Percentiles rank a stretch among this genome's conserved stretches.
phyloP scores from a whole-genome alignment of 2,888 invertebrate genomes.

The Quadriops clusia region DNA sequence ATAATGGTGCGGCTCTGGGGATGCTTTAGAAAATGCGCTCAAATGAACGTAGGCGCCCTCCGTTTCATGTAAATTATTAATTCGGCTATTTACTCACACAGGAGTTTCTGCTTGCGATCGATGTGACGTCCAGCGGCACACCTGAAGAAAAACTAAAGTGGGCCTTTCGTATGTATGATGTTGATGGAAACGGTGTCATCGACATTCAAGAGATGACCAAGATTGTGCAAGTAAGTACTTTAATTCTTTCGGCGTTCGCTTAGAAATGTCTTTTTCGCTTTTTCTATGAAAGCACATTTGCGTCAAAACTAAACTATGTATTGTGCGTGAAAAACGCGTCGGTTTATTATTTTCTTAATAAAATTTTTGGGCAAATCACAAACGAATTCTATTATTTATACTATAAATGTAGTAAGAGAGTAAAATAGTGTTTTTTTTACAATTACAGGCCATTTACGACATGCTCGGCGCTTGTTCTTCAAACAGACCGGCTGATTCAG shows the following conservation, averaged over 20 bases:
- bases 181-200: slow-evolving; percentile 95
- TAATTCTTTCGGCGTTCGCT: slow-evolving; percentile 7
- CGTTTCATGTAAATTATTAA: slow-evolving; percentile 17
- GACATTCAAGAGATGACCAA: slow-evolving; percentile 99
- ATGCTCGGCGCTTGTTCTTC: slow-evolving; percentile 97
- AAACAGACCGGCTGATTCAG: slow-evolving; percentile 89
- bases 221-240: slow-evolving; percentile 94
- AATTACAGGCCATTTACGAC: slow-evolving; percentile 96
- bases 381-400: too few relatives aligned
- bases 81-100: slow-evolving; percentile 37
- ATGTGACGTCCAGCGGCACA: slow-evolving; percentile 93
- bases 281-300: slow-evolving; percentile 1
- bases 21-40: slow-evolving; percentile 12
- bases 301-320: too few relatives aligned
- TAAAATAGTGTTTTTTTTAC: too few relatives aligned
- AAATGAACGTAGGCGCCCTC: slow-evolving; percentile 11
- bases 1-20: slow-evolving; percentile 10
- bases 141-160: slow-evolving; percentile 97
- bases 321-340: too few relatives aligned
- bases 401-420: too few relatives aligned
- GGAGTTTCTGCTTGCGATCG: slow-evolving; percentile 96
- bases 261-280: too few relatives aligned
- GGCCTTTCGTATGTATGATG: slow-evolving; percentile 99
- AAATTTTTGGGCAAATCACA: too few relatives aligned
- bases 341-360: too few relatives aligned